These are phyloP conservation scores for Caretta caretta DNA, from an alignment of 2,113 vertebrate species.

Conservation along the genomic window DNA sequence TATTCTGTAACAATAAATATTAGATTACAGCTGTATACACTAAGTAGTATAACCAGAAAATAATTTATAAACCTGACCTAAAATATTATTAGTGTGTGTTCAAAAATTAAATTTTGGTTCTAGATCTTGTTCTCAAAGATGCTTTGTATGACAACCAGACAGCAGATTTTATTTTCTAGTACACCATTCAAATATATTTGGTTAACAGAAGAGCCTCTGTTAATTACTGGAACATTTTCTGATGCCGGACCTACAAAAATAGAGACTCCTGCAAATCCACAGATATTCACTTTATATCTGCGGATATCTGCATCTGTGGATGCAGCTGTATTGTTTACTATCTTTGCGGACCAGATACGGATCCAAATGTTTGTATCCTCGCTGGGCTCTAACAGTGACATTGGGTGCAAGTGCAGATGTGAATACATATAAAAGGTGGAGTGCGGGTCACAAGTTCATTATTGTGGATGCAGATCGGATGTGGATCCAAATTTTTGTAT, in stretches of 20 bases:
- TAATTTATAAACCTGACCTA: not conserved
- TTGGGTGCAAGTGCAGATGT: too few relatives aligned
- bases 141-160: not conserved
- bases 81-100: not conserved
- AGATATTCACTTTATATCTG: too few relatives aligned
- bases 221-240: not conserved
- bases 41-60: not conserved
- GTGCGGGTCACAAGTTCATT: too few relatives aligned
- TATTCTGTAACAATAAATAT: not conserved
- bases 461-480: too few relatives aligned
- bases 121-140: not conserved
- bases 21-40: not conserved
- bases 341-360: too few relatives aligned
- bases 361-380: too few relatives aligned
- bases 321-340: too few relatives aligned
- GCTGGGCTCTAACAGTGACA: too few relatives aligned
- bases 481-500: too few relatives aligned
- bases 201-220: not conserved
- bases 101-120: not conserved
- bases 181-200: not conserved
- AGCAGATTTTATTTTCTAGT: not conserved
- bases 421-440: too few relatives aligned
- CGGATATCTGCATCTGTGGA: too few relatives aligned
- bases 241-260: not conserved
- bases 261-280: too few relatives aligned